phyloP scores from a whole-genome alignment of 2,888 invertebrate genomes.

The Diadegma fenestrale region DNA sequence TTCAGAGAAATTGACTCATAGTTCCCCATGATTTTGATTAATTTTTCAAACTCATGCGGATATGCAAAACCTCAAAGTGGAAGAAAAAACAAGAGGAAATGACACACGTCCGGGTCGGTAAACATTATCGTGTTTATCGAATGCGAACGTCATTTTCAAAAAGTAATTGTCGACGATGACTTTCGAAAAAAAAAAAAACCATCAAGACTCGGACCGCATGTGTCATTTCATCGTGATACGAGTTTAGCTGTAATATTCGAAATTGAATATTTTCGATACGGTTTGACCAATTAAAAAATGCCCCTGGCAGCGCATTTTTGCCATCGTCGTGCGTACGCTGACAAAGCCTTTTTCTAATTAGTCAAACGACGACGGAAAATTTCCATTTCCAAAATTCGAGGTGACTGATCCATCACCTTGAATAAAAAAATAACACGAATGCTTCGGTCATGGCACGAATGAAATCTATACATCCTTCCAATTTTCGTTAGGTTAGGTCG shows the following conservation, averaged over 20 bases:
- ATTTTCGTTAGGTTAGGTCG: background rate
- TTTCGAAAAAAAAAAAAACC: background rate
- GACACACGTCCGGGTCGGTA: background rate
- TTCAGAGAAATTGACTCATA: slow-evolving; percentile 44
- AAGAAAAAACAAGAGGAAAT: slow-evolving; percentile 1
- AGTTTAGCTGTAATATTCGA: too few species aligned
- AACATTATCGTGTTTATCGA: background rate
- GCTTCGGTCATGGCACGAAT: background rate
- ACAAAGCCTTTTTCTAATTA: too few species aligned
- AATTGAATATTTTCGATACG: too few species aligned
- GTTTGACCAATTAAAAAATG: too few species aligned
- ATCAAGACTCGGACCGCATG: background rate
- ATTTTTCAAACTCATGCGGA: slow-evolving; percentile 17
- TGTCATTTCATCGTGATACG: background rate
- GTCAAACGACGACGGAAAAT: too few species aligned
- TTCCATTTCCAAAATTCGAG: too few species aligned
- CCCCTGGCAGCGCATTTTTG: too few species aligned
- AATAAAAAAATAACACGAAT: background rate
- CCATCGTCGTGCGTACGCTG: too few species aligned
- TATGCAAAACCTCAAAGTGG: background rate
- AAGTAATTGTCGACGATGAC: background rate
- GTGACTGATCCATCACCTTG: too few species aligned
- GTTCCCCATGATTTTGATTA: background rate
- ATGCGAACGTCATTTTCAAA: background rate
- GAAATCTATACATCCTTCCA: background rate